Percentiles rank a stretch among this genome's conserved stretches.
phyloP scores from a whole-genome alignment of 1,140 invertebrate species.

The Lasioglossum baleicum region DNA sequence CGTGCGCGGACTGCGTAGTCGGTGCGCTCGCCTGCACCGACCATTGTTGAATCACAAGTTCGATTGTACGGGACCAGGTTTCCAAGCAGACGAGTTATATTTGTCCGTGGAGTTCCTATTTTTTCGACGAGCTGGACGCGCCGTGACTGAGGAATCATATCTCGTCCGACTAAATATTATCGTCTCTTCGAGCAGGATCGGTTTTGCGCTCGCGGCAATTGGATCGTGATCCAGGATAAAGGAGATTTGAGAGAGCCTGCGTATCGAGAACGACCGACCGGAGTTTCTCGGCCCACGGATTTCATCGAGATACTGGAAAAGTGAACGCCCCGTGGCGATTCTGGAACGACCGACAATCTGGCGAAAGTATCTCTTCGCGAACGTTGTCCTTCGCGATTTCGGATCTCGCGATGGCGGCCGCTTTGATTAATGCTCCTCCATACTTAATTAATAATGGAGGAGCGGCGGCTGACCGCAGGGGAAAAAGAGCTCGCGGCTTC shows the following conservation, averaged over 20 bases:
- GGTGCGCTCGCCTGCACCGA: constrained; percentile 8
- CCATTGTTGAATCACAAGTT: constrained; percentile 52
- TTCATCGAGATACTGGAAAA: not conserved
- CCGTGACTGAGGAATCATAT: not conserved
- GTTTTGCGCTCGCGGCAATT: no score
- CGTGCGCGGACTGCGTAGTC: not conserved
- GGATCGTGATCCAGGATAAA: not conserved
- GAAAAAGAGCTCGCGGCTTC: not conserved
- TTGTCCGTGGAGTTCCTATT: constrained; percentile 33
- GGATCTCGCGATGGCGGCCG: not conserved
- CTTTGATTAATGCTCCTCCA: constrained; percentile 13
- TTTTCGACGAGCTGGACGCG: not conserved
- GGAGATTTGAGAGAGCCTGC: no score
- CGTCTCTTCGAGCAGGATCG: not conserved
- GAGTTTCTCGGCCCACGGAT: no score
- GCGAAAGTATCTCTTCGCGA: not conserved
- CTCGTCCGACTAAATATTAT: not conserved
- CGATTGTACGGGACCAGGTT: constrained; percentile 43
- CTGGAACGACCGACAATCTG: not conserved
- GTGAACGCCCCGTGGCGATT: not conserved
- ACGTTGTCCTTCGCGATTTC: constrained; percentile 1
- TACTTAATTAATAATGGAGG: constrained; percentile 43
- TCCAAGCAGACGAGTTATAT: constrained; percentile 47
- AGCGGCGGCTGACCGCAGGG: not conserved
- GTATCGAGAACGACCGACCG: no score